Evolutionary conservation across 2,888 invertebrate genomes (phyloP), one percentile per base, ranked within the genome.

Genomic region (Nemoura dubitans): DNA sequence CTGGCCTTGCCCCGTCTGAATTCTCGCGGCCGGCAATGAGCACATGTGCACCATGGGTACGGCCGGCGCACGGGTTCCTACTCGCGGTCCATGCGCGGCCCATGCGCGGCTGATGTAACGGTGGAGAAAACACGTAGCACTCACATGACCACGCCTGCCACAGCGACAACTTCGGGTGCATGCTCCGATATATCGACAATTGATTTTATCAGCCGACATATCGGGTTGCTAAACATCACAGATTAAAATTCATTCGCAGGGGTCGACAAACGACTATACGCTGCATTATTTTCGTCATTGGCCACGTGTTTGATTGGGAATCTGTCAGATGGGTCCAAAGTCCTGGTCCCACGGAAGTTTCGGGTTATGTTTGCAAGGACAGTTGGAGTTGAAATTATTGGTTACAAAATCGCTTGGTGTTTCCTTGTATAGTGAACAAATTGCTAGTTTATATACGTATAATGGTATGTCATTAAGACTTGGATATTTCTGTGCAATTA

Each of bases 1-100:
- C 78, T 78, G 78, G 78, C 43, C 42, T 42, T 30, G 83, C 83
- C 83, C 42, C 42, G 83, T 83, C 83, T 36, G 6, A 36, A 83
- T 42, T 36, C 83, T 42, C 78, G n/a, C n/a, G 26, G 78, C 76
- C 76, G 21, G 28, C 78, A 10, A 1, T 21, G 5, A 16, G 3
- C 26, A 78, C 78, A 27, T 27, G 78, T 28, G 78, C 78, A 25
- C 14, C 10, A n/a, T 26, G 26, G n/a, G 78, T 27, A 27, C 78
- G 14, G 10, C 27, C 0, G 25, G 25, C n/a, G 36, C 36, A 10
- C 36, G 36, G 36, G n/a, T n/a, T n/a, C 5, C 78, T 14, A 78
- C 3, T 6, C 76, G 10, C 59, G 6, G 78, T n/a, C n/a, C n/a
- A 78, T 27, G 36, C 36, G 36, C 36, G 36, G 36, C 5, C 78